Conservation (phyloP, 35 echinoderm and acorn worm species). For the Ptychodera flava region DNA sequence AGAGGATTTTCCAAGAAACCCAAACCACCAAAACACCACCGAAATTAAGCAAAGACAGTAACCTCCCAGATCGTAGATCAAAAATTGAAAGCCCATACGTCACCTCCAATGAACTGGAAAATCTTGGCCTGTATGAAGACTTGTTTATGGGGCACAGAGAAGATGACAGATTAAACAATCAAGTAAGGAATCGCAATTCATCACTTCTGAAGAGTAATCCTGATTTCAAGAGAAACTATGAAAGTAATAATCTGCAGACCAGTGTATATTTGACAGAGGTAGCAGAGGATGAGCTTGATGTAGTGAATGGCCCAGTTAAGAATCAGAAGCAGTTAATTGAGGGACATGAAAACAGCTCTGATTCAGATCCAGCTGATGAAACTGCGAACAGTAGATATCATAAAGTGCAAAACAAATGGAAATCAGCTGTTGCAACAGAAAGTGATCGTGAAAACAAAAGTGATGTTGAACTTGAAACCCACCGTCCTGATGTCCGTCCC, state of each 20-base stretch:
- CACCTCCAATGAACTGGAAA: background rate
- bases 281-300: background rate
- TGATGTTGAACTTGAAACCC: background rate
- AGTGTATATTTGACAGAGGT: background rate
- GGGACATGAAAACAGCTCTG: background rate
- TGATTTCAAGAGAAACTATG: background rate
- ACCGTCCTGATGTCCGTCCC: background rate
- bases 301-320: background rate
- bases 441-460: background rate
- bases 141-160: background rate
- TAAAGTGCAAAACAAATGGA: background rate
- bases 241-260: background rate
- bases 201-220: background rate
- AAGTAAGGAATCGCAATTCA: background rate
- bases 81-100: background rate
- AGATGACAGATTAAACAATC: background rate
- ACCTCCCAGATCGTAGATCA: background rate
- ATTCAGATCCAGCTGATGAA: background rate
- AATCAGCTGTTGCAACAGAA: background rate
- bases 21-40: background rate
- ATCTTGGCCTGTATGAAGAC: background rate
- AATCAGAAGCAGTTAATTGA: background rate
- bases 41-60: background rate
- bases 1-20: background rate
- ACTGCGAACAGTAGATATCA: background rate